Base-by-base conservation (phyloP, 2,888 invertebrate species). In the Pegoplata infirma region DNA sequence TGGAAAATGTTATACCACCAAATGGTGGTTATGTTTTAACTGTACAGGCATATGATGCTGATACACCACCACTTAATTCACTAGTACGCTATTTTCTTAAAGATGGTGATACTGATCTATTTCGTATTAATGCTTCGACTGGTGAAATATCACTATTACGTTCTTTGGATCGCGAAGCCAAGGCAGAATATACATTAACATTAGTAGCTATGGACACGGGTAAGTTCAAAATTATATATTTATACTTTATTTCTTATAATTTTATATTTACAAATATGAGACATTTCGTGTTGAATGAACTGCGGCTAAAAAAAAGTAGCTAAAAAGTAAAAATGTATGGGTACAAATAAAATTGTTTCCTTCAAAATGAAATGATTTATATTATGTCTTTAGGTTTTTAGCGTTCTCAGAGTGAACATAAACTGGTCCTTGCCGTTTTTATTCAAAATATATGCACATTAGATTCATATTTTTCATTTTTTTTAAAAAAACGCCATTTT, bases 161-260 rank as follows among this genome's bases (percentile, higher is more conserved):
- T 84, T 94, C 96, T 0, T 90, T 97, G 85, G 97, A 97, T 90
- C 92, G 97, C 64, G 97, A 97, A 91, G 90, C 92, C 80, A 94
- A 96, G 85, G 92, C 94, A 78, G 95, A 96, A 90, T 97, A 97
- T 87, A 93, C 94, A 63, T 91, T 97, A 82, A 95, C 96, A 2
- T 91, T 97, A 64, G 96, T 97, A 77, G 97, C 97, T 76, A 97
- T 97, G 96, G 97, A 97, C 91, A 96, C 97, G 83, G 97, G 97
- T 97, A 90, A 93, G 93, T 91, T 77, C 51, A 67, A 63, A 63
- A 56, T 25, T 14, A 8, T 23, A 12, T 51, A 23, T 23, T n/a
- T n/a, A n/a, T n/a, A n/a, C n/a, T n/a, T n/a, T n/a, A n/a, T 21
- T n/a, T 21, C 23, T 3, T 23, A 8, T 40, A 7, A 7, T 40